Base-by-base conservation (phyloP, 2,888 invertebrate genomes). In the Acrocyrtus sp. region DNA sequence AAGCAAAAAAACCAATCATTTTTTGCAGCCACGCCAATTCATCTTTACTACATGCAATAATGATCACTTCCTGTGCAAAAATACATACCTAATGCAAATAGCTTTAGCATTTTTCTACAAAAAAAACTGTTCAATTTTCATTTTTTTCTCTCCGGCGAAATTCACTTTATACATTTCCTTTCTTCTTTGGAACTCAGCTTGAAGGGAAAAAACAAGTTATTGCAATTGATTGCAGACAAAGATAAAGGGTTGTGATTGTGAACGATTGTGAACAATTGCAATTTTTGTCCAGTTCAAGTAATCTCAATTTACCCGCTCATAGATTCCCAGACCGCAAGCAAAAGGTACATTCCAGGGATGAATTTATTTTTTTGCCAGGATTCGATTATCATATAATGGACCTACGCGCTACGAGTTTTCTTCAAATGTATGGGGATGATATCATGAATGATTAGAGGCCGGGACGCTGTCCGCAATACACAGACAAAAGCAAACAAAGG, bases 401-500 rank as follows among this genome's bases (percentile, higher is more conserved):
- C 12, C 12, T 12, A 34, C 6, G 6, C 12, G 34, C 34, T 8
- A 34, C 5, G 34, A 34, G 6, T 34, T 34, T 34, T 34, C 5
- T 34, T 8, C 12, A 12, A 34, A 34, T 34, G 12, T 34, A 12
- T 12, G 29, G 47, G 60, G 43, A 43, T 48, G 47, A 29, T 48
- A 34, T 62, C 62, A 62, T 48, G 62, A 29, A 50, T 62, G 45
- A 48, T 62, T 51, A 39, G 39, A n/a, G 50, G 34, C 34, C 34
- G 34, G 34, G 34, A 34, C 34, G 34, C 34, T 12, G 12, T 34
- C 5, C 12, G 5, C 12, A 34, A 8, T 12, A 12, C 12, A 8
- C 5, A 8, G 34, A 5, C 5, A 34, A 12, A 8, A 12, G 6
- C 34, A 34, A 34, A 34, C 34, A 34, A 34, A 34, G 34, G 34